phyloP scores from a whole-genome alignment of 1,140 invertebrate species.

The Eupristina koningsbergeri region DNA sequence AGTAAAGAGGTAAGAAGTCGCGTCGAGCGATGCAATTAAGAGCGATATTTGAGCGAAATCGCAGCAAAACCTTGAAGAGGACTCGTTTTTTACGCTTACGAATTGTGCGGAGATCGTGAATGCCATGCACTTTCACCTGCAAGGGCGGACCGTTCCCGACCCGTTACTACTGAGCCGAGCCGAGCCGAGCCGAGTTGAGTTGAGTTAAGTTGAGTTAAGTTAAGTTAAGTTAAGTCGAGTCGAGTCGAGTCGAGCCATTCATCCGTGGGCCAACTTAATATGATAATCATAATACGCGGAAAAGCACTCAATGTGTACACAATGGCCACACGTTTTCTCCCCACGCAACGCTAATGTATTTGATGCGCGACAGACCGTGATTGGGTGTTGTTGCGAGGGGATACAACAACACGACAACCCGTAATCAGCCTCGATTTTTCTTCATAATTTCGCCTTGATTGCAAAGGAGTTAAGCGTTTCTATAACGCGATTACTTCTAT shows the following conservation, averaged over 20 bases:
- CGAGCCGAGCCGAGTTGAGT: too few species aligned
- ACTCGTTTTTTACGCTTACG: not conserved
- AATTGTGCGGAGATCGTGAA: not conserved
- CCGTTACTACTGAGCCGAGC: conserved; percentile 19
- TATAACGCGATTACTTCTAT: too few species aligned
- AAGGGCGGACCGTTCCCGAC: conserved; percentile 13
- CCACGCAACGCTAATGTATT: not conserved
- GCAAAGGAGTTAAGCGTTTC: not conserved
- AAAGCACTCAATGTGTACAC: not conserved
- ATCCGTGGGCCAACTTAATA: conserved; percentile 15
- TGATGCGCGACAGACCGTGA: conserved; percentile 3
- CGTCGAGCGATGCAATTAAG: not conserved
- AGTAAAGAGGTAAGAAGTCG: not conserved
- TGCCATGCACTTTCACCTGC: conserved; percentile 34
- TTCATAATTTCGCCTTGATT: not conserved
- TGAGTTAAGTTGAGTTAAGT: too few species aligned
- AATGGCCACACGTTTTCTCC: not conserved
- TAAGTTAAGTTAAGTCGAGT: too few species aligned
- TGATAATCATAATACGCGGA: conserved; percentile 36
- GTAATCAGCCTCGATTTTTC: not conserved
- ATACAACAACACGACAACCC: not conserved
- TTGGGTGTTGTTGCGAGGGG: not conserved
- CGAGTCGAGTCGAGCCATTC: too few species aligned
- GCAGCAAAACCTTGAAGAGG: conserved; percentile 11
- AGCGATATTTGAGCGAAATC: conserved; percentile 10